Evolutionary conservation across 1,140 invertebrate species (phyloP), one percentile per base, ranked within the genome.

Genomic region (Akabosia matsudoensis): DNA sequence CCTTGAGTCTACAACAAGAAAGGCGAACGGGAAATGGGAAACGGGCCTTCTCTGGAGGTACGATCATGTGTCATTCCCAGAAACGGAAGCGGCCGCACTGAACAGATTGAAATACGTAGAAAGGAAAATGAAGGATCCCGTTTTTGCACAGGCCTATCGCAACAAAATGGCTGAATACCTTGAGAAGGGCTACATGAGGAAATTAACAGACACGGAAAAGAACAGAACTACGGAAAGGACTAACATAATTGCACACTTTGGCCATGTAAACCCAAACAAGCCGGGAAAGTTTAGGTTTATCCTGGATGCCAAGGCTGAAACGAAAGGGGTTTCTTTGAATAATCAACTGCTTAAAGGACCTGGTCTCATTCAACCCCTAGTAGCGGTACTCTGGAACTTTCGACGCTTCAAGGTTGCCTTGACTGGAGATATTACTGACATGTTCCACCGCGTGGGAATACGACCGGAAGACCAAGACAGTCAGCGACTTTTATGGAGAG

Each of bases 331-430:
- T 14, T 78, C 77, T 4, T 52, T 84, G 16, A 84, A 84, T 64
- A 76, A 80, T 24, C 10, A 76, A 18, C 45, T 83, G 13, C 34
- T 83, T 1, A 70, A 77, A 18, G 82, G 83, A 0, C 82, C 83
- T 0, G 82, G 82, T 71, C 67, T 82, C 10, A 76, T 78, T 1
- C 82, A 81, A 18, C 51, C 18, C 1, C 72, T 83, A 1, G 14
- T 78, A 0, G 82, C 79, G 1, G 82, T 83, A n/a, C 78, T 84
- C 0, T 80, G 80, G 34, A 73, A 82, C 30, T 83, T 84, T 73
- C 74, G 83, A 0, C 14, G 79, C 24, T 70, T 76, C 14, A 70
- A 14, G 3, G 74, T 83, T 3, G 82, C 82, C 1, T 51, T 84
- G 14, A 75, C 70, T 7, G 80, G 78, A 1, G 82, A 84, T 74